Percentiles rank a stretch among this genome's conserved stretches.
These are phyloP conservation scores for Varecia variegata DNA, from an alignment of 2,797 vertebrate genomes.

Conservation along the genomic window DNA sequence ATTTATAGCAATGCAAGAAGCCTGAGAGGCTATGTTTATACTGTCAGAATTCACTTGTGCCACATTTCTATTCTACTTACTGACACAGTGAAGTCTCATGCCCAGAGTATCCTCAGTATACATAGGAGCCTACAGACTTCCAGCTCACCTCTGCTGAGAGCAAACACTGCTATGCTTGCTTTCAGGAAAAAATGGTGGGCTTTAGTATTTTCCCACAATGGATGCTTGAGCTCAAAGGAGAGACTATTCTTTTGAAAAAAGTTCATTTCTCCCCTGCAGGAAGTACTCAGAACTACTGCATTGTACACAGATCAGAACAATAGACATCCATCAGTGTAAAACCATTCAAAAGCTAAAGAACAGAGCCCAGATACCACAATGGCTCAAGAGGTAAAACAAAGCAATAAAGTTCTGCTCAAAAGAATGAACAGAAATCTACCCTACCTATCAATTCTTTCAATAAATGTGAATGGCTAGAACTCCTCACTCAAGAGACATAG, in stretches of 20 bases:
- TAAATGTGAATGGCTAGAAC: too few species aligned
- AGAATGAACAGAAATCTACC: too few species aligned
- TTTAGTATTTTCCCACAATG: neutral
- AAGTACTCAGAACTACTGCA: too few species aligned
- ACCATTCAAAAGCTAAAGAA: too few species aligned
- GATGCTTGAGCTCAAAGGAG: neutral
- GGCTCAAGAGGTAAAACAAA: too few species aligned
- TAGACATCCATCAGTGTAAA: too few species aligned
- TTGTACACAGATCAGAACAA: too few species aligned
- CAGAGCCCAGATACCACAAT: too few species aligned
- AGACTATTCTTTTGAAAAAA: neutral
- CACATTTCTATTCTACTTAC: neutral
- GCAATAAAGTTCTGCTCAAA: too few species aligned
- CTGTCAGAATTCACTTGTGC: neutral
- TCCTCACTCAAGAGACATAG: too few species aligned
- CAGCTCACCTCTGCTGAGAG: neutral
- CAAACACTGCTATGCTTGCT: rapidly evolving
- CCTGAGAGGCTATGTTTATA: neutral
- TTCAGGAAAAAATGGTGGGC: neutral
- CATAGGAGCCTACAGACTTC: too few species aligned
- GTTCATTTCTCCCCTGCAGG: neutral
- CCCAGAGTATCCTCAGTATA: neutral
- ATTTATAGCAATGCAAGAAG: neutral
- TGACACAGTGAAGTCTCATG: neutral
- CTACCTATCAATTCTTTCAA: too few species aligned